These are phyloP conservation scores for Meganola albula DNA, from an alignment of 2,888 invertebrate species.

Conservation along the genomic window DNA sequence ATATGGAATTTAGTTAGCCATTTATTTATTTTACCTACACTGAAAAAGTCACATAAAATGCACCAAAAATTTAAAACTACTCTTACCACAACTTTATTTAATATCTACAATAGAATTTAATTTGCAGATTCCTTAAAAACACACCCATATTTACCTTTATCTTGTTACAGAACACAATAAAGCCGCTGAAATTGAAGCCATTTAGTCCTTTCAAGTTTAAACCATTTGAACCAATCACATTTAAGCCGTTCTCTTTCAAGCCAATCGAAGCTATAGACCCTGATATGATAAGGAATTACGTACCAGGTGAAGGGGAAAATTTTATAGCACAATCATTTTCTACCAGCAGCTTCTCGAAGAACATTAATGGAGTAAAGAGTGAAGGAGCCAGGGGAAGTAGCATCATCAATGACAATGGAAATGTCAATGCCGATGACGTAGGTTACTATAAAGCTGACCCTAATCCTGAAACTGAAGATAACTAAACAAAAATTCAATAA, in stretches of 20 bases:
- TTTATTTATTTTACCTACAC: too few species aligned
- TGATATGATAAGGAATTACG: slow-evolving; percentile 8
- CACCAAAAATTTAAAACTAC: too few species aligned
- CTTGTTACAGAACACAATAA: too few species aligned
- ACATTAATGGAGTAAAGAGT: slow-evolving; percentile 13
- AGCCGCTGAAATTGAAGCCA: too few species aligned
- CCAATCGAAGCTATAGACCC: slow-evolving; percentile 1
- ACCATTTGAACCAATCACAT: neutral
- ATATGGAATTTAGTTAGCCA: too few species aligned
- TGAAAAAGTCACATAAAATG: too few species aligned
- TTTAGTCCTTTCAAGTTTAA: slow-evolving; percentile 3
- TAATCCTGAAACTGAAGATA: too few species aligned
- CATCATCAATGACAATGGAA: slow-evolving; percentile 16
- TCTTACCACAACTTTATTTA: too few species aligned
- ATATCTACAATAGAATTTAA: too few species aligned
- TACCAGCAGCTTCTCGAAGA: neutral
- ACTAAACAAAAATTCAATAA: too few species aligned
- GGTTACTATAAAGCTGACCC: slow-evolving; percentile 1
- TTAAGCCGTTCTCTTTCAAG: neutral
- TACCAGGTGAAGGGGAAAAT: slow-evolving; percentile 6
- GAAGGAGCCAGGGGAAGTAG: slow-evolving; percentile 5
- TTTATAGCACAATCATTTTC: slow-evolving; percentile 1
- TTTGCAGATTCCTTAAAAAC: too few species aligned
- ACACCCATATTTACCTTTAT: too few species aligned
- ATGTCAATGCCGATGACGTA: slow-evolving; percentile 2